Conservation (phyloP, 2,113 vertebrate species). For the Xiphophorus hellerii region DNA sequence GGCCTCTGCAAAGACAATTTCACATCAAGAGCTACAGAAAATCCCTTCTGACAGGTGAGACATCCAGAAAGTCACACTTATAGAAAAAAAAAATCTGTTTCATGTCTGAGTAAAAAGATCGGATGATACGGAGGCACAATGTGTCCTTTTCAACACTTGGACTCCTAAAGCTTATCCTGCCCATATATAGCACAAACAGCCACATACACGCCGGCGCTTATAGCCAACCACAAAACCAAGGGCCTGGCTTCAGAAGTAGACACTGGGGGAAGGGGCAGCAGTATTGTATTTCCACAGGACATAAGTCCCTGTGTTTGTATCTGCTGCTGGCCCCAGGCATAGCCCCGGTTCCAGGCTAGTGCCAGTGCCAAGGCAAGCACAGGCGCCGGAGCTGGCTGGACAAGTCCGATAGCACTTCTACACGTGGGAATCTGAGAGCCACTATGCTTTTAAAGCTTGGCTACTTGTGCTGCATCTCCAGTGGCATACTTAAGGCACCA, state of each 20-base stretch:
- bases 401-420: constrained; percentile 67
- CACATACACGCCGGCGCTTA: constrained; percentile 29
- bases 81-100: not conserved
- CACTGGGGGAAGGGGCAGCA: constrained; percentile 46
- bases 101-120: constrained; percentile 5
- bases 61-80: constrained; percentile 22
- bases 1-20: constrained; percentile 13
- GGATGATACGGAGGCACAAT: constrained; percentile 9
- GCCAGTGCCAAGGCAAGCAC: constrained; percentile 56
- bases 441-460: constrained; percentile 65
- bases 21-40: constrained; percentile 24
- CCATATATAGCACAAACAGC: constrained; percentile 44
- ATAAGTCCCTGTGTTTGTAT: constrained; percentile 56
- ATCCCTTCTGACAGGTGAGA: constrained; percentile 39
- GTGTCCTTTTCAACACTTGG: constrained; percentile 29
- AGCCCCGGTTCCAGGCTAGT: constrained; percentile 43
- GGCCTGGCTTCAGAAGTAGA: constrained; percentile 34
- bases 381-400: constrained; percentile 58
- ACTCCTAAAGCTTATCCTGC: constrained; percentile 28
- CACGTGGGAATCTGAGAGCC: constrained; percentile 64
- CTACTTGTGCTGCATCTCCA: constrained; percentile 65
- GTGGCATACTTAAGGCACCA: constrained; percentile 63
- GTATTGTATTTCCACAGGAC: constrained; percentile 72
- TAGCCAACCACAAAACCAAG: constrained; percentile 55
- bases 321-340: constrained; percentile 41